Base-by-base conservation (phyloP, 2,888 invertebrate species). In the Harpagoxenus sublaevis region DNA sequence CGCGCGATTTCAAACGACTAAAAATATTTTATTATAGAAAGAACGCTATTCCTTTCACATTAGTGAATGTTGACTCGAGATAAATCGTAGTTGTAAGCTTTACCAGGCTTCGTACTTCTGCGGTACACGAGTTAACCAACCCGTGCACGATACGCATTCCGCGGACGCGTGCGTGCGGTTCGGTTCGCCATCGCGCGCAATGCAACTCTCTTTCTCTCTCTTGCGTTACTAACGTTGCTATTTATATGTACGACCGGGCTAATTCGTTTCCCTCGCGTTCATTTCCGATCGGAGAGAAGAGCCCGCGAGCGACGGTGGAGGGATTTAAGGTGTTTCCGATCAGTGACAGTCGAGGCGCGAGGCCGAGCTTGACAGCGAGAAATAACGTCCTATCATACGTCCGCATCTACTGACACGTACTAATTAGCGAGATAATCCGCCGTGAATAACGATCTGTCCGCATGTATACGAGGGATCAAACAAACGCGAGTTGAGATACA, bases 231-330 rank as follows among this genome's bases (percentile, higher is more conserved):
- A 9, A 42, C n/a, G 71, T 28, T 66, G 89, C 91, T 92, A 92
- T 92, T 92, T 92, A 92, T 92, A 92, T 90, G 75, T 92, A 89
- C 90, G 84, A 86, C 70, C 87, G 85, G 81, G 84, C 89, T 90
- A 91, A 92, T 92, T 91, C 90, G 90, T 91, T 90, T 85, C 83
- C 77, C 60, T 57, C 73, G 84, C 53, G n/a, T 62, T 79, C 79
- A 62, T 51, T 71, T 45, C 68, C 77, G 83, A 88, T 86, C 87
- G 81, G 63, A 83, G 77, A 73, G 71, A 35, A 79, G 53, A 70
- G 70, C 42, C 74, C 79, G 51, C 62, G 48, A n/a, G 62, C 75
- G 74, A 28, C 28, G 75, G 84, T 77, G 63, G 60, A 84, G 87
- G 87, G 82, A 88, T 86, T 89, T 88, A 85, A 89, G 86, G 85